Conservation (phyloP, 2,113 vertebrate species). For the Caloenas nicobarica region DNA sequence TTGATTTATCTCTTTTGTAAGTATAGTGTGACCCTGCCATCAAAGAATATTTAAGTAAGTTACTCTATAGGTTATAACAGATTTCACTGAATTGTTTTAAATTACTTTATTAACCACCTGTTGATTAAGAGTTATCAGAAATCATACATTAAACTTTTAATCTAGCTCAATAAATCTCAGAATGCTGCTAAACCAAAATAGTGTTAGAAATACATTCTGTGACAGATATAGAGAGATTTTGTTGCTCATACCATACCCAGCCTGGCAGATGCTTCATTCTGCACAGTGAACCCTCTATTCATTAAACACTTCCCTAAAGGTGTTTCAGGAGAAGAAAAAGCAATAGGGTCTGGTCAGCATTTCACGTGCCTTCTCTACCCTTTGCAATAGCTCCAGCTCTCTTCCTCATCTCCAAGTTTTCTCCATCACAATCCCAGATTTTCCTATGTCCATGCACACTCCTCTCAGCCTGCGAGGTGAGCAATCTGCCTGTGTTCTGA, state of each 20-base stretch:
- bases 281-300: background rate
- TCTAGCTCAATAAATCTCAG: no score
- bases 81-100: no score
- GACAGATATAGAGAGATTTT: background rate
- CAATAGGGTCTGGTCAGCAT: background rate
- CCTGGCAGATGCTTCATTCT: background rate
- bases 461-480: background rate
- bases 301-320: background rate
- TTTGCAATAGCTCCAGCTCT: background rate
- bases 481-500: background rate
- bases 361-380: background rate
- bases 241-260: fast-evolving
- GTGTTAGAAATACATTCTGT: no score
- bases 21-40: no score
- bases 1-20: no score
- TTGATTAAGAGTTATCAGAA: no score
- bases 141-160: no score
- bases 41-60: no score
- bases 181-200: no score
- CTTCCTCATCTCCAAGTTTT: background rate
- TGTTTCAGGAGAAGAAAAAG: background rate
- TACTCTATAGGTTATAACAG: no score
- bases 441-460: no score
- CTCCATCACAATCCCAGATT: background rate
- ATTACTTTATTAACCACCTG: no score